Conservation (phyloP, 1,140 invertebrate species). For the Meloidogyne hapla region DNA sequence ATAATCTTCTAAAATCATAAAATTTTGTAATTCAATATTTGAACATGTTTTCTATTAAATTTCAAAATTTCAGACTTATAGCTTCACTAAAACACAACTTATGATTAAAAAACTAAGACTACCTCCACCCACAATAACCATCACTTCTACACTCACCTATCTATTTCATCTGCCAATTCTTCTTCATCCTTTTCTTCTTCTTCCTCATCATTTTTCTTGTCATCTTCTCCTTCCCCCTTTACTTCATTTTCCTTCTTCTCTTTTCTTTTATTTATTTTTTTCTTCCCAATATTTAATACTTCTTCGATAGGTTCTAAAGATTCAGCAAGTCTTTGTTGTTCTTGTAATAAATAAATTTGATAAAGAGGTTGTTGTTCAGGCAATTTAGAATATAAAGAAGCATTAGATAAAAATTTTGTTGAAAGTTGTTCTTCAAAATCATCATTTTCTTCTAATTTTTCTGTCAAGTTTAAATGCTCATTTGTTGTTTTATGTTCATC, state of each 20-base stretch:
- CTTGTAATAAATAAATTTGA: conserved; percentile 59
- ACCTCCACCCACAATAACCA: too few species aligned
- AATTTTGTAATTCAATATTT: too few species aligned
- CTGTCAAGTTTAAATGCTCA: neutral
- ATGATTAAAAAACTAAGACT: too few species aligned
- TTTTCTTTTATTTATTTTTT: neutral
- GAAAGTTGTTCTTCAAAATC: neutral
- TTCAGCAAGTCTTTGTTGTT: conserved; percentile 49
- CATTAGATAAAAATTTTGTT: neutral
- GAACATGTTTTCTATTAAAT: too few species aligned
- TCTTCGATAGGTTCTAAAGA: conserved; percentile 2
- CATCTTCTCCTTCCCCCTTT: neutral
- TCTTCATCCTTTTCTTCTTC: conserved; percentile 18
- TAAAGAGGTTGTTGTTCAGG: conserved; percentile 56
- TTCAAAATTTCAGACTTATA: too few species aligned
- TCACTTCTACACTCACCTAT: neutral
- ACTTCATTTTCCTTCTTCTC: neutral
- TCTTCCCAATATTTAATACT: neutral
- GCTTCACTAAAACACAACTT: too few species aligned
- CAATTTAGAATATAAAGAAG: conserved; percentile 28
- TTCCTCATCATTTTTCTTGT: neutral
- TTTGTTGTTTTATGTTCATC: neutral
- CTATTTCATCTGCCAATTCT: neutral
- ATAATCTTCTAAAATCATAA: too few species aligned
- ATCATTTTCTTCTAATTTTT: neutral